phyloP scores from a whole-genome alignment of 23 tunicate genomes.

The Styela plicata region DNA sequence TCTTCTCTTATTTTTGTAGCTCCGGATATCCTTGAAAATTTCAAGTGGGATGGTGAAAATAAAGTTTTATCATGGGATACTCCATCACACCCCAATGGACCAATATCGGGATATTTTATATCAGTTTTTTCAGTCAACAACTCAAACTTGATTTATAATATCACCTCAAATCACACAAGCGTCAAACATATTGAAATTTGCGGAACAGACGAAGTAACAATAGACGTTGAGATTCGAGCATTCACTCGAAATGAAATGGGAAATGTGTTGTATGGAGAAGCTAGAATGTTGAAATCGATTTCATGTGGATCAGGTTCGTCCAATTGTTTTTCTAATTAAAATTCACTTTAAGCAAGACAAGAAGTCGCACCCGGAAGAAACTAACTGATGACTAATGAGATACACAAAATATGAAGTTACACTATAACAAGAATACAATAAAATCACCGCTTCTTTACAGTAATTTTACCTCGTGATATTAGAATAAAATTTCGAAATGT shows the following conservation, averaged over 20 bases:
- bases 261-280: not conserved
- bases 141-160: not conserved
- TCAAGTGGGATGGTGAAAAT: not conserved
- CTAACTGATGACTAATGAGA: no score
- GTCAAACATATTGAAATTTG: not conserved
- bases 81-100: not conserved
- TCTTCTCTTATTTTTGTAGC: no score
- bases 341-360: no score
- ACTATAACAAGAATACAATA: no score
- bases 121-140: not conserved
- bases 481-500: no score
- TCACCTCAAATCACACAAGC: not conserved
- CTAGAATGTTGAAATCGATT: not conserved
- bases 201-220: not conserved
- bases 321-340: no score
- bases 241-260: not conserved
- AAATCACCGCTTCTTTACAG: no score
- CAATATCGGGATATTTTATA: not conserved
- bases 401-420: no score
- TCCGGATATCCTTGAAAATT: not conserved
- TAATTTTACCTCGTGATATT: no score
- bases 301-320: not conserved
- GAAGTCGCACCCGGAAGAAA: no score
- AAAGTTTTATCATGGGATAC: not conserved
- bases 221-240: not conserved